Evolutionary conservation across 2,113 vertebrate genomes (phyloP).

Genomic region (Ardeotis arabs): DNA sequence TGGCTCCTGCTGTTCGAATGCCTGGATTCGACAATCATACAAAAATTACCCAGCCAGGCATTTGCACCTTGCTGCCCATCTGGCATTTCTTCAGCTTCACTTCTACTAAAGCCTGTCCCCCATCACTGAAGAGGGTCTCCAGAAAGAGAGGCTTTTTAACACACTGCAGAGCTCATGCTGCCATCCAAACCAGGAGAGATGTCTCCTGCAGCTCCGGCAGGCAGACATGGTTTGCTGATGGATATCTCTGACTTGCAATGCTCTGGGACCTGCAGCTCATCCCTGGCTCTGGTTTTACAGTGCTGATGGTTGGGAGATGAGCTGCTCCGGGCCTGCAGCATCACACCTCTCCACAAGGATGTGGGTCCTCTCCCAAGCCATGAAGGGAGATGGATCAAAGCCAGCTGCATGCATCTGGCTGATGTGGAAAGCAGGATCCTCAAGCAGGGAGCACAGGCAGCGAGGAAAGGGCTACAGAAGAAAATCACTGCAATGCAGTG

Average conservation of each 20-base stretch:
- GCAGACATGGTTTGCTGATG: accelerated
- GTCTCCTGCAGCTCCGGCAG: background rate
- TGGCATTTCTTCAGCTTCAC: background rate
- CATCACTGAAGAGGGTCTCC: background rate
- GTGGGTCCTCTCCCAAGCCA: background rate
- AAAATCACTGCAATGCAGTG: background rate
- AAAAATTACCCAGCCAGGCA: background rate
- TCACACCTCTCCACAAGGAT: too few species aligned
- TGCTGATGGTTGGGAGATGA: background rate
- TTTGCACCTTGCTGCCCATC: background rate
- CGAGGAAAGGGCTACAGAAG: accelerated
- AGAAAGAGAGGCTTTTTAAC: background rate
- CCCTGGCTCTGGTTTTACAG: background rate
- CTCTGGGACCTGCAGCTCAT: background rate
- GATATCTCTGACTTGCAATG: background rate
- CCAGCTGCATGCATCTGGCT: background rate
- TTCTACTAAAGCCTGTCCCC: background rate
- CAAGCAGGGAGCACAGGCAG: background rate
- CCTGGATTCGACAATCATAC: background rate
- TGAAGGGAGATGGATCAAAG: background rate
- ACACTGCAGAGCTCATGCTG: background rate
- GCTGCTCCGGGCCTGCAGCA: background rate
- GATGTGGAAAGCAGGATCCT: background rate
- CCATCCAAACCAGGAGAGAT: background rate
- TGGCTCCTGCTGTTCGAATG: background rate